phyloP scores from a whole-genome alignment of 1,140 invertebrate genomes.

The Oreohelix idahoensis region DNA sequence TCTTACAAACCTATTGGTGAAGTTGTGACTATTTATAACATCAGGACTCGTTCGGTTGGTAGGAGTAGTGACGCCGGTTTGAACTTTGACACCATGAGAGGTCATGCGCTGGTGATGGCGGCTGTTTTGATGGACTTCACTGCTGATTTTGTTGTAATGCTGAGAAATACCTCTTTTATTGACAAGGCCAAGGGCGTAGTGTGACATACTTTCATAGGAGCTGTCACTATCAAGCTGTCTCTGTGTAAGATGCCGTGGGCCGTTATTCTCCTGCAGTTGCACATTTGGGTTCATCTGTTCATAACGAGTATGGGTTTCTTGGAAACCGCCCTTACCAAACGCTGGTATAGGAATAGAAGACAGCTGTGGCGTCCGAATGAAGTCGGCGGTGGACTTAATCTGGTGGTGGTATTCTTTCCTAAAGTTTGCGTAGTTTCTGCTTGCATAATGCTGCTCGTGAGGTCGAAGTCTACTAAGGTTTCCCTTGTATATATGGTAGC shows the following conservation, averaged over 20 bases:
- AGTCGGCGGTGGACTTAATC: background rate
- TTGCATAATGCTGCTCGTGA: background rate
- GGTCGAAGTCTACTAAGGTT: background rate
- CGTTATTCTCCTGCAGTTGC: background rate
- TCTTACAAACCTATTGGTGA: background rate
- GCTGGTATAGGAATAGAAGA: conserved; percentile 7
- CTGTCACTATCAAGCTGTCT: background rate
- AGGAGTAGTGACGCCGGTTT: background rate
- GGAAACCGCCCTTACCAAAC: background rate
- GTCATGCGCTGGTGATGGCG: background rate
- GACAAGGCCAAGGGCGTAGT: background rate
- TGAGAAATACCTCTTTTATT: background rate
- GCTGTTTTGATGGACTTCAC: background rate
- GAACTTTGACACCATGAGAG: background rate
- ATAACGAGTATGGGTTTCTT: background rate
- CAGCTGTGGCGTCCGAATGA: background rate
- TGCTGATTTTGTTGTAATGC: background rate
- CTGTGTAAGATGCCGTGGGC: background rate
- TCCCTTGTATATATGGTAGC: conserved; percentile 23
- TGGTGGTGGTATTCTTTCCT: background rate
- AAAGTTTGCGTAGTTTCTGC: too few species aligned
- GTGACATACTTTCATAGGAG: background rate
- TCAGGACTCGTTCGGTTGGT: background rate
- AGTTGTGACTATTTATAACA: conserved; percentile 16
- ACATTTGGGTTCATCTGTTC: background rate